A percentile compares a stretch with the other conserved stretches of the same genome.
Conservation (phyloP, 2,888 invertebrate species). For the Drosophila longiperda region DNA sequence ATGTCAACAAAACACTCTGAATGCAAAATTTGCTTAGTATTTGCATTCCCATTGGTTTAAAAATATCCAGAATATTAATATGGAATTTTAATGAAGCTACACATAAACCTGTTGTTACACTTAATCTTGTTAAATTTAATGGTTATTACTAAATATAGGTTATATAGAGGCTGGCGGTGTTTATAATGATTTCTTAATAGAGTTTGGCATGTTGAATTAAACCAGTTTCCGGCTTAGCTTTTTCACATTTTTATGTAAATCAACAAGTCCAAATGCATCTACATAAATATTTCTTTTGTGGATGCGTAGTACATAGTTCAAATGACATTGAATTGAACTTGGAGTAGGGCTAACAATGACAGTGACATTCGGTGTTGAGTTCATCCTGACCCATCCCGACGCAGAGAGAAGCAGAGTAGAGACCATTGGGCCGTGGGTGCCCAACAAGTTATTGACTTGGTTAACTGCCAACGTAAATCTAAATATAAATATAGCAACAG, state of each 20-base stretch:
- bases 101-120: conserved; percentile 37
- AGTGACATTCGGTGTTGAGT: conserved; percentile 22
- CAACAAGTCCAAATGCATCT: conserved; percentile 6
- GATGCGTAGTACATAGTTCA: background rate
- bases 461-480: conserved; percentile 65
- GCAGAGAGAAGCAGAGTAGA: background rate
- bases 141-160: conserved; percentile 16
- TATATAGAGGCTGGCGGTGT: conserved; percentile 6
- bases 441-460: conserved; percentile 55
- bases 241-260: conserved; percentile 4
- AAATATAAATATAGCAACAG: conserved; percentile 60
- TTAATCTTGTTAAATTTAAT: conserved; percentile 23
- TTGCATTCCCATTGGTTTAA: conserved; percentile 21
- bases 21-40: conserved; percentile 15
- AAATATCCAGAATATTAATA: conserved; percentile 26
- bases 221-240: conserved; percentile 21
- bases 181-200: background rate
- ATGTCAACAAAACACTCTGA: conserved; percentile 20
- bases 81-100: conserved; percentile 11
- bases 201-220: conserved; percentile 4
- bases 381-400: conserved; percentile 12
- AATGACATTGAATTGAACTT: conserved; percentile 78
- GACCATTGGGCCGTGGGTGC: conserved; percentile 29
- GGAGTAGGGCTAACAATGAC: conserved; percentile 26
- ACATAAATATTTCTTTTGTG: background rate